phyloP scores from a whole-genome alignment of 2,888 invertebrate species.

The Acronicta leporina region DNA sequence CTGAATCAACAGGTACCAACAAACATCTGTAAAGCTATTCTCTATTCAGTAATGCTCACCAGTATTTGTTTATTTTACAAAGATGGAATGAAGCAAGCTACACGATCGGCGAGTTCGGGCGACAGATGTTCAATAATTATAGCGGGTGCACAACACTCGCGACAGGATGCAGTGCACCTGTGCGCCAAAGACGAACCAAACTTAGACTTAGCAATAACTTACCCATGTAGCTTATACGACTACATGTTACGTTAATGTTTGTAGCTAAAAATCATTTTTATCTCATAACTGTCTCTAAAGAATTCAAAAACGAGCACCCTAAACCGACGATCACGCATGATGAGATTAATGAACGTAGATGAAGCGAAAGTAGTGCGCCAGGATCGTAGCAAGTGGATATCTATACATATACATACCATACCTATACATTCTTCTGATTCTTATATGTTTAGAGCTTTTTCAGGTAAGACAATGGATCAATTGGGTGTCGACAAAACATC shows the following conservation, averaged over 20 bases:
- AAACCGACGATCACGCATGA: no score
- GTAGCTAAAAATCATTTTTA: conserved; percentile 13
- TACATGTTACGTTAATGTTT: conserved; percentile 27
- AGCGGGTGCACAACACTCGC: conserved; percentile 70
- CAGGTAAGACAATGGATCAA: no score
- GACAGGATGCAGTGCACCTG: conserved; percentile 86
- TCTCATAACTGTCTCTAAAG: conserved; percentile 1
- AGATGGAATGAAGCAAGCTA: conserved; percentile 23
- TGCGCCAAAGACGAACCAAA: conserved; percentile 68
- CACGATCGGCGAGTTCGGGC: conserved; percentile 42
- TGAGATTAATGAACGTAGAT: no score
- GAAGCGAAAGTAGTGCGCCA: no score
- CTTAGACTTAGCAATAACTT: conserved; percentile 76
- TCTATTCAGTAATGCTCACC: conserved; percentile 34
- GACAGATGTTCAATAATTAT: conserved; percentile 83
- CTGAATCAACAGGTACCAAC: conserved; percentile 81
- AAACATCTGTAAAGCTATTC: conserved; percentile 59
- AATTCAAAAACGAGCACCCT: no score
- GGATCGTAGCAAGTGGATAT: no score
- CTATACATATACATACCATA: no score
- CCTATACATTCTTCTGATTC: no score
- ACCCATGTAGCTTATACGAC: conserved; percentile 36
- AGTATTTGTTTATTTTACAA: conserved; percentile 36
- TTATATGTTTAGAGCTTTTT: no score
- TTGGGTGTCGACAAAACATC: no score